Base-by-base conservation (phyloP, 2,888 invertebrate genomes). In the Branchellion lobata region DNA sequence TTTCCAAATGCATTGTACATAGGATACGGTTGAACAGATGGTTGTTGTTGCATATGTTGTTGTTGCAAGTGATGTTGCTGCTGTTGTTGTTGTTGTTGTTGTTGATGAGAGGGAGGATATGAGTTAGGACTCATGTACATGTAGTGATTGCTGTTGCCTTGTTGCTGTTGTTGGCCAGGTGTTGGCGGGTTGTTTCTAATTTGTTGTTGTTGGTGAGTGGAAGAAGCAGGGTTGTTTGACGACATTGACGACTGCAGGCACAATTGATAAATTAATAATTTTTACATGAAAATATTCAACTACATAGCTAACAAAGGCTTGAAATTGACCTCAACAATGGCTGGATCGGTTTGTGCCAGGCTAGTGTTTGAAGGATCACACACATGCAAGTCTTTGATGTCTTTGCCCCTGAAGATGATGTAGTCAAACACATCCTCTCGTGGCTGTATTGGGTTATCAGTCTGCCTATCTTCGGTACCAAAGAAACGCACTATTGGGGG, bases 381-480 rank as follows among this genome's bases (percentile, higher is more conserved):
- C 77, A 99, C 96, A 88, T 96, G 92, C 86, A 99, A 94, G 88
- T 99, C 98, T 90, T 99, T 99, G 86, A 99, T 99, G 88, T 99
- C 99, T 83, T 94, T 92, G 73, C 98, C 98, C 84, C 97, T 92
- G 89, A 99, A 99, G 84, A 99, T 91, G 86, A 99, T 99, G 89
- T 96, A 99, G 87, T 99, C 98, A 88, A 97, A 99, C 78, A 98
- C 93, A 89, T 99, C 97, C 89, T 94, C 95, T 88, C 97, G 93
- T 31, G 96, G 94, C 78, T 96, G 94, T 80, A 99, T 96, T 82
- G 95, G 95, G 87, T 93, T 94, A 86, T 94, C 94, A 5, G 96
- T 94, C 85, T 95, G 95, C 72, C 99, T 91, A 87, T 98, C 96
- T 89, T 99, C 99, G 61, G 99, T 99, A 79, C 99, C 99, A 90